These are phyloP conservation scores for Erythrolamprus reginae DNA, from an alignment of 2,113 vertebrate genomes.

Conservation along the genomic window DNA sequence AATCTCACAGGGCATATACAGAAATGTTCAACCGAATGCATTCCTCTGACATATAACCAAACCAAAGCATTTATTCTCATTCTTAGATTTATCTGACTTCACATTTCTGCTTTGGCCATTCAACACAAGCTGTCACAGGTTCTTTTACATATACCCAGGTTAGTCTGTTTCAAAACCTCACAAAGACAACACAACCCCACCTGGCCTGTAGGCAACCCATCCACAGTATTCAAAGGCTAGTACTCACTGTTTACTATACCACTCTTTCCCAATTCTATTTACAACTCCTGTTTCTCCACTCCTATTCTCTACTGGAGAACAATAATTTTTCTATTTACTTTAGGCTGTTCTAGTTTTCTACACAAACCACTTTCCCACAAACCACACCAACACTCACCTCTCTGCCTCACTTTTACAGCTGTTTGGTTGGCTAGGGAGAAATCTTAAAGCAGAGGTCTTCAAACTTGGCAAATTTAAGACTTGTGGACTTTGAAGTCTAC, in stretches of 20 bases:
- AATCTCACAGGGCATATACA: background rate
- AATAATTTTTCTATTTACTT: background rate
- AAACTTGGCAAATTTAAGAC: too few relatives aligned
- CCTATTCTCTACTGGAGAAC: background rate
- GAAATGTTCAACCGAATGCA: background rate
- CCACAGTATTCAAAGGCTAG: background rate
- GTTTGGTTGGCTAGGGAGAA: background rate
- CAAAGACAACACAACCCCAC: background rate
- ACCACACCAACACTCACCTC: too few relatives aligned
- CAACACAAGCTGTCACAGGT: background rate
- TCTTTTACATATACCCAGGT: background rate
- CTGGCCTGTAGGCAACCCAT: background rate
- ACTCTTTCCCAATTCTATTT: background rate
- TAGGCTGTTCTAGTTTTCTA: background rate
- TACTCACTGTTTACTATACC: background rate
- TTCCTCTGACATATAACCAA: background rate
- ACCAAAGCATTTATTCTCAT: background rate
- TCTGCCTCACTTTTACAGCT: background rate
- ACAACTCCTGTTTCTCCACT: background rate
- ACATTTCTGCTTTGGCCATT: background rate
- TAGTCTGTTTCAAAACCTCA: background rate
- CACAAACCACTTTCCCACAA: too few relatives aligned
- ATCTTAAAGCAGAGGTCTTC: too few relatives aligned
- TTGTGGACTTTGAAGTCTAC: too few relatives aligned
- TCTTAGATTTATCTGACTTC: background rate